Evolutionary conservation across 1,140 invertebrate genomes (phyloP).

Genomic region (Philotrypesis tridentata): DNA sequence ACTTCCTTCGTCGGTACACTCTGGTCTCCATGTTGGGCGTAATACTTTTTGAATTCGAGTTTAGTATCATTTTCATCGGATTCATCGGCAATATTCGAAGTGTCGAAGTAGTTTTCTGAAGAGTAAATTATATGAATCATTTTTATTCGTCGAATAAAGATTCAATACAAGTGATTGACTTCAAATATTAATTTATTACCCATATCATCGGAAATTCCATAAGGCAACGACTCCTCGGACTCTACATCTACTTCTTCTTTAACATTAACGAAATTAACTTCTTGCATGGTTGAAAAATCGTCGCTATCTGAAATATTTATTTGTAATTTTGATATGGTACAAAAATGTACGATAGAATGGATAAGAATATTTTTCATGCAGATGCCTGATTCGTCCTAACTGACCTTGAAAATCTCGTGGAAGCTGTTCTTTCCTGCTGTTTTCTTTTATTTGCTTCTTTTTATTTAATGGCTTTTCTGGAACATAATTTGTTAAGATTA

Average conservation of each 20-base stretch:
- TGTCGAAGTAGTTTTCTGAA: background rate
- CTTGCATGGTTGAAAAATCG: background rate
- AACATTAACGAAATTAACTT: background rate
- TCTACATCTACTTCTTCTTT: conserved; percentile 33
- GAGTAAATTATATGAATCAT: background rate
- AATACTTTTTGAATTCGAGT: background rate
- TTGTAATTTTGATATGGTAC: background rate
- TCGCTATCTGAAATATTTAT: conserved; percentile 21
- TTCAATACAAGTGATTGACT: background rate
- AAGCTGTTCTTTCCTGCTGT: background rate
- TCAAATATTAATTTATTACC: background rate
- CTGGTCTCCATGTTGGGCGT: background rate
- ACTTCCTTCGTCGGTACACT: background rate
- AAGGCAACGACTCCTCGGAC: background rate
- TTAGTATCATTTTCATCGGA: background rate
- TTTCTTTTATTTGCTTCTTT: background rate
- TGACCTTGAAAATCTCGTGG: background rate
- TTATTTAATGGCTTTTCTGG: background rate
- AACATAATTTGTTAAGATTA: background rate
- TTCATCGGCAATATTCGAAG: background rate
- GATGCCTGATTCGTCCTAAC: background rate
- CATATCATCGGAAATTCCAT: background rate
- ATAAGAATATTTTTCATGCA: background rate
- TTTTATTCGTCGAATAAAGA: background rate
- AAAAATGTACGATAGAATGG: too few relatives aligned